Conservation (phyloP, 2,888 invertebrate species). For the Anarsia innoxiella region DNA sequence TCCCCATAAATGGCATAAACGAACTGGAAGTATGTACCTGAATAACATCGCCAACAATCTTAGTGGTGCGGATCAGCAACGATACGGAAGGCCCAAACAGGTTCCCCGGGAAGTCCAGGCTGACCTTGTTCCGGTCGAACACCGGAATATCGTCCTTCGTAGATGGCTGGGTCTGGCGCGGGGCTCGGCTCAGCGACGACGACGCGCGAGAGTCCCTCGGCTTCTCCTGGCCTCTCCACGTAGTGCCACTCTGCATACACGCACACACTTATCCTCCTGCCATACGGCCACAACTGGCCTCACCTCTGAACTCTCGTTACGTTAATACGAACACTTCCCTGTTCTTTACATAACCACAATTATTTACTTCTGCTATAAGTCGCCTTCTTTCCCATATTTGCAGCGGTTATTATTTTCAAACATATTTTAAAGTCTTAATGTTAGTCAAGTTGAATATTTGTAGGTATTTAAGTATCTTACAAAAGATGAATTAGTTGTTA, state of each 20-base stretch:
- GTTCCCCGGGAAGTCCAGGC: slow-evolving; percentile 78
- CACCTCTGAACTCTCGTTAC: too few species aligned
- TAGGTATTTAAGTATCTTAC: too few species aligned
- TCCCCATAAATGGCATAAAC: too few species aligned
- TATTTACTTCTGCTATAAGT: too few species aligned
- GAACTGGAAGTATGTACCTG: slow-evolving; percentile 75
- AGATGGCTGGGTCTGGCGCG: slow-evolving; percentile 26
- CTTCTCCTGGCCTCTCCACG: slow-evolving; percentile 38
- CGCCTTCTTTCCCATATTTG: too few species aligned
- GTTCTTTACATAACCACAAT: too few species aligned
- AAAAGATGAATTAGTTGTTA: too few species aligned
- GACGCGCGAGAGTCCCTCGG: slow-evolving; percentile 20
- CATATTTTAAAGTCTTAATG: too few species aligned
- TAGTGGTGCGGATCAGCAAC: slow-evolving; percentile 79
- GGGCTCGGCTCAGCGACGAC: slow-evolving; percentile 16
- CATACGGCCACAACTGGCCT: slow-evolving; percentile 16
- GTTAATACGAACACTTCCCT: too few species aligned
- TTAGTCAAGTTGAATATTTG: too few species aligned
- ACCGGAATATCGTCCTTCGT: slow-evolving; percentile 74
- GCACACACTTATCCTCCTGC: slow-evolving; percentile 8
- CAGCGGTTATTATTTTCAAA: too few species aligned
- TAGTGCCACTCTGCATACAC: slow-evolving; percentile 47
- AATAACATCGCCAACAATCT: slow-evolving; percentile 78
- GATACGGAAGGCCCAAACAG: slow-evolving; percentile 81
- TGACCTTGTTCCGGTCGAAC: slow-evolving; percentile 79